Conservation (phyloP, 1,140 invertebrate species). For the Maconellicoccus hirsutus region DNA sequence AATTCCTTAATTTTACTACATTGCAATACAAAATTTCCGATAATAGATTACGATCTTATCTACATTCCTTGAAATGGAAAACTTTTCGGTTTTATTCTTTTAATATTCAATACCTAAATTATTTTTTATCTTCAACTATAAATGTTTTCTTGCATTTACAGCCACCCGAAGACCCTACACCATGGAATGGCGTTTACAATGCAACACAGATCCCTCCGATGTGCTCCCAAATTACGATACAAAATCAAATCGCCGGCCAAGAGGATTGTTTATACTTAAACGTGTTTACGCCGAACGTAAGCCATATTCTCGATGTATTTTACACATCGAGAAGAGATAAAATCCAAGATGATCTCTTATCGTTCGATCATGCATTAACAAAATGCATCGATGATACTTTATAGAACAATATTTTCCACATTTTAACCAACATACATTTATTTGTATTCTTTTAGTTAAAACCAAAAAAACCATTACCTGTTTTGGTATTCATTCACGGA, state of each 20-base stretch:
- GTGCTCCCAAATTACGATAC: slow-evolving; percentile 2
- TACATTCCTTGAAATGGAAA: too few relatives aligned
- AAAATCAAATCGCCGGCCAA: neutral
- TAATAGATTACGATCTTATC: too few relatives aligned
- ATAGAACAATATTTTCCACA: neutral
- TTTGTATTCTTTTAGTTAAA: neutral
- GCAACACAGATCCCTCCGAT: slow-evolving; percentile 16
- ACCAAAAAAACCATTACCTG: slow-evolving; percentile 33
- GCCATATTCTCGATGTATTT: too few relatives aligned
- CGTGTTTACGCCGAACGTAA: neutral
- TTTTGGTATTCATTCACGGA: slow-evolving; percentile 55
- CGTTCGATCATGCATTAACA: too few relatives aligned
- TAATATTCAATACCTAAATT: too few relatives aligned
- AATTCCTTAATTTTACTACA: too few relatives aligned
- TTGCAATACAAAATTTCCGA: too few relatives aligned
- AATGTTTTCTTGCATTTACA: neutral
- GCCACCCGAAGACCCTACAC: neutral
- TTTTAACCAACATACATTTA: neutral
- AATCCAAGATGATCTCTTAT: too few relatives aligned
- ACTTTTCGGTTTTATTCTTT: too few relatives aligned
- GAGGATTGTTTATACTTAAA: neutral
- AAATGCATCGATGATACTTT: too few relatives aligned
- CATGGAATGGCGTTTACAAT: slow-evolving; percentile 21
- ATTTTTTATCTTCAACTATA: too few relatives aligned
- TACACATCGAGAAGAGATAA: too few relatives aligned